These are phyloP conservation scores for Potorous gilbertii DNA, from an alignment of 2,797 vertebrate genomes.

Conservation along the genomic window DNA sequence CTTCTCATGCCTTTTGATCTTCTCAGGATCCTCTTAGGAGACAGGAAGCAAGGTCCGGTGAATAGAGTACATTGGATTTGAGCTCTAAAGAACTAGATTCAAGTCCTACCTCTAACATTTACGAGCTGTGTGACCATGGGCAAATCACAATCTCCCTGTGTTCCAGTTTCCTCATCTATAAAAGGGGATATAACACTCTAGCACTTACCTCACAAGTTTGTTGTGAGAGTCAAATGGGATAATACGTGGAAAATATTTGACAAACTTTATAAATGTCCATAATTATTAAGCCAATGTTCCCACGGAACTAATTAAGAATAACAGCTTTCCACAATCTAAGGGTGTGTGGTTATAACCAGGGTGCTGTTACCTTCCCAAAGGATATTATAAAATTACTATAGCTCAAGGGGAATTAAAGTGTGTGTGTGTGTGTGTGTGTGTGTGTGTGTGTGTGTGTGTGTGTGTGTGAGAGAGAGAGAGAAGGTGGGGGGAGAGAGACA, in stretches of 20 bases:
- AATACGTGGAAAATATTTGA: background rate
- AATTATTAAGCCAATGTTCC: background rate
- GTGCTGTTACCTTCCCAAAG: conserved; percentile 1
- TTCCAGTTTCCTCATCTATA: background rate
- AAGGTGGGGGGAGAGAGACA: too few species aligned
- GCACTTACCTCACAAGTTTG: background rate
- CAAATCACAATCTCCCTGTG: background rate
- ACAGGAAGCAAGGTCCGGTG: background rate
- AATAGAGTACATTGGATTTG: background rate
- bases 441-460: too few species aligned
- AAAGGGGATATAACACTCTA: background rate
- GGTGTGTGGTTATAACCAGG: background rate
- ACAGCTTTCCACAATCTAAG: background rate
- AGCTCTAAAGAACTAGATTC: background rate
- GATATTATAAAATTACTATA: background rate
- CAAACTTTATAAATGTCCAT: background rate
- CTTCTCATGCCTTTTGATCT: background rate
- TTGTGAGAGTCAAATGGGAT: background rate
- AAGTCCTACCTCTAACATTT: background rate
- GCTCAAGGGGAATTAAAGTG: background rate
- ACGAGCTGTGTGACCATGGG: background rate
- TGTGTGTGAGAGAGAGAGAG: too few species aligned
- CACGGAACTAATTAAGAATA: background rate
- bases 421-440: background rate
- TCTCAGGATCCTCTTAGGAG: background rate